Conservation (phyloP, 2,888 invertebrate genomes). For the Azorinus chamasolen region DNA sequence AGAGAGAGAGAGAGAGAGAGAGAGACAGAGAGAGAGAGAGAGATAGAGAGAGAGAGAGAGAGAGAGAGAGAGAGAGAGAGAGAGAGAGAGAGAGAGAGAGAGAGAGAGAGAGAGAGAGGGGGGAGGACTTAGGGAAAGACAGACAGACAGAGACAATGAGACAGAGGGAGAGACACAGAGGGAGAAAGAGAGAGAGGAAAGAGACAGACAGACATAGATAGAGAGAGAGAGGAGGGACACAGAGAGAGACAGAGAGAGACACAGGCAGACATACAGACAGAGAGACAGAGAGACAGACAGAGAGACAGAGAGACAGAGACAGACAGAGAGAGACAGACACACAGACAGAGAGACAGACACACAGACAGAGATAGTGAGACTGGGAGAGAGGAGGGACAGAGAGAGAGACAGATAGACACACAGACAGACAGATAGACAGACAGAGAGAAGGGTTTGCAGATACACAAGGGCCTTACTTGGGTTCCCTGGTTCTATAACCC, state of each 20-base stretch:
- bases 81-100: slow-evolving; percentile 3
- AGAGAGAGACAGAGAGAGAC: slow-evolving; percentile 1
- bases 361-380: not conserved
- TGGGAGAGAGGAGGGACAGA: too few relatives aligned
- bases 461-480: too few relatives aligned
- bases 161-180: too few relatives aligned
- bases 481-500: too few relatives aligned
- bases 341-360: not conserved
- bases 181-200: too few relatives aligned
- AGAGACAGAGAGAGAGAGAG: slow-evolving; percentile 1
- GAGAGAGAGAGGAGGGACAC: not conserved
- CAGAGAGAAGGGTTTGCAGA: too few relatives aligned
- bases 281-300: not conserved
- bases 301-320: not conserved
- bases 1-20: slow-evolving; percentile 3
- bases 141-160: too few relatives aligned
- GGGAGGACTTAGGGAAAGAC: not conserved
- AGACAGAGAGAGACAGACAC: not conserved
- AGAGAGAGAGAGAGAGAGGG: slow-evolving; percentile 1
- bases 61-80: slow-evolving; percentile 3
- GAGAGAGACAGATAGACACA: too few relatives aligned
- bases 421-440: too few relatives aligned
- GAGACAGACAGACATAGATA: too few relatives aligned
- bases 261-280: too few relatives aligned
- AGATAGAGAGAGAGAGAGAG: slow-evolving; percentile 3